Base-by-base conservation (phyloP, 37 sponge, comb jelly and placozoan species). In the Theonella swinhoei region DNA sequence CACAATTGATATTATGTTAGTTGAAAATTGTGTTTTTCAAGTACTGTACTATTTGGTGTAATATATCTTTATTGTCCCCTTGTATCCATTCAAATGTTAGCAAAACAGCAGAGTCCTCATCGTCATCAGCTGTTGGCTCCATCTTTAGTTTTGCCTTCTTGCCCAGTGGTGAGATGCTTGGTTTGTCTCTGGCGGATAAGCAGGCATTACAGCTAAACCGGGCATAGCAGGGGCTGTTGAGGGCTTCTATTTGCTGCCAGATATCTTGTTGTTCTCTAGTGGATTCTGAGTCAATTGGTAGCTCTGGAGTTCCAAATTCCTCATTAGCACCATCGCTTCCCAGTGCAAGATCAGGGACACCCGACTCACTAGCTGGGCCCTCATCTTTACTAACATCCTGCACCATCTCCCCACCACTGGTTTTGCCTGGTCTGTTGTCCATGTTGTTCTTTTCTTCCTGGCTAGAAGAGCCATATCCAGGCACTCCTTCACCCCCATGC, bases 21-120 rank as follows among this genome's bases (percentile, higher is more conserved):
- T 14, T 47, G 14, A 47, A 47, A 47, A 14, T 47, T 47, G 54
- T 78, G 71, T 93, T 93, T 22, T 36, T 68, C 0, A 89, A 26
- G 28, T 89, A 87, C 64, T 93, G 94, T 28, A 83, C 23, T 11
- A 93, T 86, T 40, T 89, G 94, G 34, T 93, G 87, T 22, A 93
- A 34, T 11, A 28, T 3, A n/a, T 93, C 90, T 67, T 39, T 81
- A 25, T 70, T 39, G 35, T 81, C 76, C 1, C 94, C 89, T n/a
- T 39, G 7, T 0, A 89, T 39, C 79, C 70, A 86, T 70, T 86
- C 80, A 29, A 88, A 42, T 19, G 31, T 39, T 40, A 80, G 38
- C 64, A 87, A 29, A 28, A 75, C 66, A 28, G 61, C 34, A 63
- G 42, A 35, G 31, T 29, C 33, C 29, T 25, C 72, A 5, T 60